A percentile compares a stretch with the other conserved stretches of the same genome.
Conservation (phyloP, 2,113 vertebrate species). For the Ageneiosus marmoratus region DNA sequence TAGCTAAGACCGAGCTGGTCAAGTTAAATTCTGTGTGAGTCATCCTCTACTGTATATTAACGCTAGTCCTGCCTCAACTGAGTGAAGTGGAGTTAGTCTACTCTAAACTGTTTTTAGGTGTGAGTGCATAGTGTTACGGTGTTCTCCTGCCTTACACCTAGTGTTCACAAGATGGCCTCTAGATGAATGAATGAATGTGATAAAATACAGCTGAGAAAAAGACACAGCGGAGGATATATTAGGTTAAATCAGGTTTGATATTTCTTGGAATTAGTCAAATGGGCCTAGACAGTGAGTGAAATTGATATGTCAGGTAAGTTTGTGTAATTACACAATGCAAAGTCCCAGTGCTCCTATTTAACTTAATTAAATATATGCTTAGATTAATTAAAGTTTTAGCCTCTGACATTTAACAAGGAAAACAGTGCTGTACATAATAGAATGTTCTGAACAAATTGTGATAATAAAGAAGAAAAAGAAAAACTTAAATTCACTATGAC, state of each 20-base stretch:
- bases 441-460: slow-evolving; percentile 50
- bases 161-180: not conserved
- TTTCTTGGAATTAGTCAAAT: slow-evolving; percentile 30
- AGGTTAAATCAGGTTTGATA: not conserved
- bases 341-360: slow-evolving; percentile 41
- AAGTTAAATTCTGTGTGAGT: not conserved
- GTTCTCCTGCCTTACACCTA: not conserved
- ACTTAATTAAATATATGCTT: slow-evolving; percentile 59
- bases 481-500: slow-evolving; percentile 38
- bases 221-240: not conserved
- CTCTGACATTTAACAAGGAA: slow-evolving; percentile 54
- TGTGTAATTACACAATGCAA: slow-evolving; percentile 52
- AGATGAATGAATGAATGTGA: not conserved
- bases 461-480: slow-evolving; percentile 14
- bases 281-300: slow-evolving; percentile 44
- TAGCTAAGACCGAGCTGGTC: not conserved
- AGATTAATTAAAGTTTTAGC: slow-evolving; percentile 53
- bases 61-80: not conserved
- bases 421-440: slow-evolving; percentile 37
- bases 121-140: not conserved
- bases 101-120: not conserved
- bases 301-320: slow-evolving; percentile 42
- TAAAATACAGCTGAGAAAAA: not conserved
- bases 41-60: not conserved
- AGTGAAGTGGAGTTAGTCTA: not conserved